phyloP scores from a whole-genome alignment of 2,888 invertebrate genomes.

The Salpingus planirostris region DNA sequence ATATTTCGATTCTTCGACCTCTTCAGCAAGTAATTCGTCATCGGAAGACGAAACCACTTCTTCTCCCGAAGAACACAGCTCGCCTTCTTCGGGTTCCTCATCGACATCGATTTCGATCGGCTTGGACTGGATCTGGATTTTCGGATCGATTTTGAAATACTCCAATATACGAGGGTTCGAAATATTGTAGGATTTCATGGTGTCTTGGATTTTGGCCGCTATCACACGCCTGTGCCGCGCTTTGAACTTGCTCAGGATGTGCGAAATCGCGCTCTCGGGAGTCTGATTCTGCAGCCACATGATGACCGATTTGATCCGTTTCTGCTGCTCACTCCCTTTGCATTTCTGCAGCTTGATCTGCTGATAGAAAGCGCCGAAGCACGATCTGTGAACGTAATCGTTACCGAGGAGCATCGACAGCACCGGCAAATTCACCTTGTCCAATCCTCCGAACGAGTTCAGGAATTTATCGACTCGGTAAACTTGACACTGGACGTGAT shows the following conservation, averaged over 20 bases:
- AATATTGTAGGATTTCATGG: background rate
- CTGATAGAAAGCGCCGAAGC: slow-evolving; percentile 62
- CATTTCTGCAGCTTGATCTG: slow-evolving; percentile 50
- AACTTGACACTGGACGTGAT: slow-evolving; percentile 57
- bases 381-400: slow-evolving; percentile 66
- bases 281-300: slow-evolving; percentile 68
- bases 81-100: too few species aligned
- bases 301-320: slow-evolving; percentile 60
- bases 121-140: too few species aligned
- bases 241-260: slow-evolving; percentile 55
- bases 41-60: too few species aligned
- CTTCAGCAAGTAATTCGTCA: too few species aligned
- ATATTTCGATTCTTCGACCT: too few species aligned
- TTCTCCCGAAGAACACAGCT: too few species aligned
- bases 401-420: slow-evolving; percentile 81
- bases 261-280: slow-evolving; percentile 57
- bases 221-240: slow-evolving; percentile 47
- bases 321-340: slow-evolving; percentile 52
- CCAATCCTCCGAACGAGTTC: slow-evolving; percentile 54
- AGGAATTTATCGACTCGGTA: slow-evolving; percentile 65
- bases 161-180: background rate
- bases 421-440: slow-evolving; percentile 56
- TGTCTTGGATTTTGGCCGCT: slow-evolving; percentile 46
- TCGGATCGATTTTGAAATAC: background rate
- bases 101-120: too few species aligned